Evolutionary conservation across 2,797 vertebrate genomes (phyloP).

Genomic region (Coregonus sp.): DNA sequence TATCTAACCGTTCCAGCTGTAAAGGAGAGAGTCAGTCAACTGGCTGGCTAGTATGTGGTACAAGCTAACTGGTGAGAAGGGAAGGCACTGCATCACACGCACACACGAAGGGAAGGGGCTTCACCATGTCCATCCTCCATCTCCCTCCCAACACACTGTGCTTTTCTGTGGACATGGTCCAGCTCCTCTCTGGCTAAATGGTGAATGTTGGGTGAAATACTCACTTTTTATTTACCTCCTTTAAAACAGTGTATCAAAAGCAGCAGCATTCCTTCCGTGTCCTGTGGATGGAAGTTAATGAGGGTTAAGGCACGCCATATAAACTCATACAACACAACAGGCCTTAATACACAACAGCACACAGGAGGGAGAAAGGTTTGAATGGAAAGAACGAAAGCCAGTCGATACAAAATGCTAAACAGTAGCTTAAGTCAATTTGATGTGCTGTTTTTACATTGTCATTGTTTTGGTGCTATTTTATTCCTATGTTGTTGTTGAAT

Average conservation of each 20-base stretch:
- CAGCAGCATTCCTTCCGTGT: conserved; percentile 41
- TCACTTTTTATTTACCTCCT: no score
- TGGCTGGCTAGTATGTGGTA: background rate
- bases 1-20: conserved; percentile 5
- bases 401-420: conserved; percentile 13
- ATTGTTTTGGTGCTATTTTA: background rate
- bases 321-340: conserved; percentile 47
- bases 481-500: background rate
- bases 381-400: conserved; percentile 14
- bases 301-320: conserved; percentile 44
- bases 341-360: conserved; percentile 32
- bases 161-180: conserved; percentile 46
- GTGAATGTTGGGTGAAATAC: conserved; percentile 21
- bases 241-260: conserved; percentile 7
- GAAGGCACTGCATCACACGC: background rate
- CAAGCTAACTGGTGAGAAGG: no score
- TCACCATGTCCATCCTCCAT: no score
- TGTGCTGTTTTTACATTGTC: conserved; percentile 14
- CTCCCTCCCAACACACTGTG: conserved; percentile 46
- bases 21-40: background rate
- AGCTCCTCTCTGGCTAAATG: background rate
- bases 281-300: conserved; percentile 57
- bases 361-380: conserved; percentile 27
- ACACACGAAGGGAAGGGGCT: no score
- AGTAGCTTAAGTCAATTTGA: background rate